A percentile compares a stretch with the other conserved stretches of the same genome.
Conservation (phyloP, 2,888 invertebrate species). For the Phorcus lineatus region DNA sequence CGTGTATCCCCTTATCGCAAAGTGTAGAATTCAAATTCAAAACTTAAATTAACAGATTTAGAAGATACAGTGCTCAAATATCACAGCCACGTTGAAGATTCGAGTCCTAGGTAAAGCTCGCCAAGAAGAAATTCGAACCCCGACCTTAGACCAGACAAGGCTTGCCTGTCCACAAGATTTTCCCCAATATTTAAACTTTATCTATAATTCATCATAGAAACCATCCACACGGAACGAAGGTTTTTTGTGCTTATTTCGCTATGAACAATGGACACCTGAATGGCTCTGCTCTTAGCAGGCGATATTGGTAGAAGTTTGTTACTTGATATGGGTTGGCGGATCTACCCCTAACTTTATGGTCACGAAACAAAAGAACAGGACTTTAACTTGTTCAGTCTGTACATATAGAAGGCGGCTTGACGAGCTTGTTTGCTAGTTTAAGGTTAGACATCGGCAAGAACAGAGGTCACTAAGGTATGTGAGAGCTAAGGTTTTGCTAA, state of each 20-base stretch:
- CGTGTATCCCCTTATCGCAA: no score
- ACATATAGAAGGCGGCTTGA: not conserved
- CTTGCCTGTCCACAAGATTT: not conserved
- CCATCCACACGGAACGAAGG: not conserved
- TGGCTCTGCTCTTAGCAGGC: not conserved
- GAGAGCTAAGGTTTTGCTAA: no score
- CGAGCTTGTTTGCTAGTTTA: no score
- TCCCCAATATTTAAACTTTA: conserved; percentile 9
- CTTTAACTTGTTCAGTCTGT: not conserved
- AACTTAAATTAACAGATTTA: no score
- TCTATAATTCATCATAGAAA: conserved; percentile 15
- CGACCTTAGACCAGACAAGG: not conserved
- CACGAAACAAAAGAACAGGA: conserved; percentile 5
- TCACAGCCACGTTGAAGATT: not conserved
- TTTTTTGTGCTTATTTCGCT: not conserved
- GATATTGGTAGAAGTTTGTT: not conserved
- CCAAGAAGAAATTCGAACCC: not conserved
- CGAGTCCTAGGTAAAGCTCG: not conserved
- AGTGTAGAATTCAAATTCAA: no score
- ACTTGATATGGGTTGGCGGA: not conserved
- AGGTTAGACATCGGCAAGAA: no score
- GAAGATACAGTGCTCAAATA: no score
- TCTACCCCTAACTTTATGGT: not conserved
- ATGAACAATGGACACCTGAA: not conserved
- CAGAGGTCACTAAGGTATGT: no score